Evolutionary conservation across 2,797 vertebrate genomes (phyloP), one percentile per base, ranked within the genome.

Genomic region (Emydoidea blandingii): DNA sequence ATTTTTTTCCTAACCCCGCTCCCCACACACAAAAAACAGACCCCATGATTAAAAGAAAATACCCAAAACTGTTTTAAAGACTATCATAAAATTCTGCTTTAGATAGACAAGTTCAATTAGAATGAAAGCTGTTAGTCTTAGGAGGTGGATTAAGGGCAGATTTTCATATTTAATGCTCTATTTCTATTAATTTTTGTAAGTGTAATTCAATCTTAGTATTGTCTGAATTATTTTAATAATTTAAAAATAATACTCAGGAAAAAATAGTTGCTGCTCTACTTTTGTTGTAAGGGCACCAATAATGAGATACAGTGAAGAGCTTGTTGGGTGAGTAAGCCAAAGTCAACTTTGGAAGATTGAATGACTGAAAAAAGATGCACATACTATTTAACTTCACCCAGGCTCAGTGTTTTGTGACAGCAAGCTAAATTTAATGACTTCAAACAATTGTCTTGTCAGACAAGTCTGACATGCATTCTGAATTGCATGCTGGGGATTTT

Each of bases 401-500:
- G 34, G 78, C 94, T 88, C 86, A 52, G 54, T 89, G 4, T 94
- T 94, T 84, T 83, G 81, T 95, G 94, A 37, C 89, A 87, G 54
- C 79, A 9, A 54, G 89, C 89, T 88, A 76, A 86, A 91, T 93
- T 93, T 88, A 95, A 91, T 16, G 4, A 10, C 90, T 92, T 94
- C 93, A 95, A 94, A 96, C 93, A 91, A 93, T 82, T 94, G 91
- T 93, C 96, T 85, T 85, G 92, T 94, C 44, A 12, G 79, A 92
- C 91, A 88, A 89, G 94, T 91, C 9, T 1, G 78, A 54, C 68
- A 16, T 80, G 44, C 3, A 56, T 95, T 96, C 86, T 94, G 93
- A 94, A 65, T 92, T 96, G 88, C 87, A 91, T 91, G 91, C 84
- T 94, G 96, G 92, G 81, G 80, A 90, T 94, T 96, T 89, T 91